These are phyloP conservation scores for Willisornis vidua DNA, from an alignment of 2,113 vertebrate species.

Conservation along the genomic window DNA sequence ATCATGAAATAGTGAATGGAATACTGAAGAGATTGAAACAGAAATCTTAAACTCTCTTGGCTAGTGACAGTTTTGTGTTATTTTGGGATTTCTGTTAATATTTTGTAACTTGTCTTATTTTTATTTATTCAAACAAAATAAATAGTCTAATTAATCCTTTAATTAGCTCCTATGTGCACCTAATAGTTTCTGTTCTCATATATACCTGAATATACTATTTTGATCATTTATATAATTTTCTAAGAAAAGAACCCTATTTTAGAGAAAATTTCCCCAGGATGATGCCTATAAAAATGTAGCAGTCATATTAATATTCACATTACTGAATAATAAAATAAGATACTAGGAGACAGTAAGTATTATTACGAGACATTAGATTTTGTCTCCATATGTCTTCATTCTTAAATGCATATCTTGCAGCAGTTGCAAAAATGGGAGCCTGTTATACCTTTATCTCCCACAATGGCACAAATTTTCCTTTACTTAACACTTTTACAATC, in stretches of 20 bases:
- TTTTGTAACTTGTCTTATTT: not conserved
- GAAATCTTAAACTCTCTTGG: not conserved
- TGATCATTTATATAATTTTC: not conserved
- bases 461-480: not conserved
- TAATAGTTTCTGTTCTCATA: not conserved
- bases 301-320: not conserved
- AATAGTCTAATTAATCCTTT: not conserved
- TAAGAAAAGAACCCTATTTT: not conserved
- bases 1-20: not conserved
- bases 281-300: not conserved
- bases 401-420: not conserved
- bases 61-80: not conserved
- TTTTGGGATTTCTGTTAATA: not conserved
- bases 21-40: not conserved
- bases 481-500: not conserved
- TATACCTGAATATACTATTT: not conserved
- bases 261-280: not conserved
- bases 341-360: not conserved
- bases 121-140: not conserved
- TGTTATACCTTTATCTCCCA: not conserved
- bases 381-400: not conserved
- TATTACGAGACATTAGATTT: not conserved
- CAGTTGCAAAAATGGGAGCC: not conserved
- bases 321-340: not conserved
- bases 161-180: not conserved